phyloP scores from a whole-genome alignment of 1,140 invertebrate genomes.

The Hermatobates lingyangjiaoensis region DNA sequence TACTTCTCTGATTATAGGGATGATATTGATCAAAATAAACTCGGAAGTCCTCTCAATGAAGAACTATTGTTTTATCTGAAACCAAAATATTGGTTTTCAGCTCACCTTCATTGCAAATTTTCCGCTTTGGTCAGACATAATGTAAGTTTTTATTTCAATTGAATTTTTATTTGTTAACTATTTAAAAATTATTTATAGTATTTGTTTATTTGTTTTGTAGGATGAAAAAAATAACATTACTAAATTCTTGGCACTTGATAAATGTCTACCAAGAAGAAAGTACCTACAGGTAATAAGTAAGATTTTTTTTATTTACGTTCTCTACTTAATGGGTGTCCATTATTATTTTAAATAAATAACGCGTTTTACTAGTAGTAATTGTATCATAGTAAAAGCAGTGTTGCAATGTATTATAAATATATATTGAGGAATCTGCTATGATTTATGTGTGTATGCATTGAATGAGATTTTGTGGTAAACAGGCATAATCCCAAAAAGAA shows the following conservation, averaged over 20 bases:
- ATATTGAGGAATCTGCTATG: not conserved
- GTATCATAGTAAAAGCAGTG: not conserved
- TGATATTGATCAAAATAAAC: conserved; percentile 57
- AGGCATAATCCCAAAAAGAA: no score
- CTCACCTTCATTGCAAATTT: conserved; percentile 94
- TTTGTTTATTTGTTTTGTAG: not conserved
- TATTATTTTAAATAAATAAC: not conserved
- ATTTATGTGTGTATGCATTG: not conserved
- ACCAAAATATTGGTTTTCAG: conserved; percentile 90
- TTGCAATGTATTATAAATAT: not conserved
- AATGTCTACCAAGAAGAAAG: conserved; percentile 72
- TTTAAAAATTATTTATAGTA: not conserved
- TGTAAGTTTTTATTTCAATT: conserved; percentile 17
- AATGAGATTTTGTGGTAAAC: no score
- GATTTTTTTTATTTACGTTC: conserved; percentile 4
- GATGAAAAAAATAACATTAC: conserved; percentile 29
- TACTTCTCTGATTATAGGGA: conserved; percentile 29
- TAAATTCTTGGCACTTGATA: conserved; percentile 89
- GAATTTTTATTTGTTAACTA: not conserved
- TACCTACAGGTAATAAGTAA: conserved; percentile 54
- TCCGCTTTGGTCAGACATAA: conserved; percentile 62
- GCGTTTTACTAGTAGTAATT: not conserved
- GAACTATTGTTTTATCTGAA: conserved; percentile 58
- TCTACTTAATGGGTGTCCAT: not conserved
- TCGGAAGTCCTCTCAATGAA: conserved; percentile 70